A percentile compares a stretch with the other conserved stretches of the same genome.
Conservation (phyloP, 2,797 vertebrate species). For the Anguilla marmorata region DNA sequence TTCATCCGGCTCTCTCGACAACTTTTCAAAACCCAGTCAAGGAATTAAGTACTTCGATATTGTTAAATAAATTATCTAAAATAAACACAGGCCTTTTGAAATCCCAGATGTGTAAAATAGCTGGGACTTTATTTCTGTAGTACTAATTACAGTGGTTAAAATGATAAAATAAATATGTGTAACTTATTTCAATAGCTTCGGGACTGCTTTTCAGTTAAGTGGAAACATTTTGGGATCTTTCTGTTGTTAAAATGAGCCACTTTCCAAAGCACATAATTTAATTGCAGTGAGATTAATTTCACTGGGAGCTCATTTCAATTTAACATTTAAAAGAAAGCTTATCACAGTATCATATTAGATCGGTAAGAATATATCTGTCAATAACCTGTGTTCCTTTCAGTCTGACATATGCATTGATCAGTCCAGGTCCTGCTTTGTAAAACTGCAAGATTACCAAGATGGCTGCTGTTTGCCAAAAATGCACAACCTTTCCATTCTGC, state of each 20-base stretch:
- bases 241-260: neutral
- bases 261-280: neutral
- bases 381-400: neutral
- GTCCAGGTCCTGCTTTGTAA: neutral
- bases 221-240: neutral
- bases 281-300: neutral
- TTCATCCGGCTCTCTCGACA: neutral
- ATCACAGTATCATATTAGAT: neutral
- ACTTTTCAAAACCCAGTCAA: neutral
- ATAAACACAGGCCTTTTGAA: neutral
- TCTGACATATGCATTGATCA: neutral
- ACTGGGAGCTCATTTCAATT: neutral
- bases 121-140: neutral
- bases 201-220: neutral
- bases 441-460: neutral
- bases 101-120: neutral
- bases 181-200: conserved; percentile 15
- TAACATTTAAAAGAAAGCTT: neutral
- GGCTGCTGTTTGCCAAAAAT: neutral
- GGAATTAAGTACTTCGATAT: neutral
- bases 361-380: neutral
- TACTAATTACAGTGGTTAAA: neutral
- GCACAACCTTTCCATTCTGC: neutral
- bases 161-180: neutral
- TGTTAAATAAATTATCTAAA: neutral